phyloP scores from a whole-genome alignment of 2,113 vertebrate genomes.

The Stigmatopora nigra region DNA sequence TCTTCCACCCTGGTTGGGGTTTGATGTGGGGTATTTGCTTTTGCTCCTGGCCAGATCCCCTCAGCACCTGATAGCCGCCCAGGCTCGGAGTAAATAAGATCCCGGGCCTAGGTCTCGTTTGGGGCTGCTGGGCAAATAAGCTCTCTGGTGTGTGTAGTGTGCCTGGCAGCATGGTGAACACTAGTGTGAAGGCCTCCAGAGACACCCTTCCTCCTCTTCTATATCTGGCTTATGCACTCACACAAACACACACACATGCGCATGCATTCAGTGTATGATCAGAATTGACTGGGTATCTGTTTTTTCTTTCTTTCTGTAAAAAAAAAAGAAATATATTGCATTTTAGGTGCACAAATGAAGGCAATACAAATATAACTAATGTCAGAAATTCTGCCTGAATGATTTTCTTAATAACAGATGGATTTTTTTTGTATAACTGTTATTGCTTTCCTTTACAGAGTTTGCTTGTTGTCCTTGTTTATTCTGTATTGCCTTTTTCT shows the following conservation, averaged over 20 bases:
- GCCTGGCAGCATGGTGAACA: slow-evolving; percentile 67
- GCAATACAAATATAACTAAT: not conserved
- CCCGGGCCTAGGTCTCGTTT: slow-evolving; percentile 55
- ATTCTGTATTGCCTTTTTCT: not conserved
- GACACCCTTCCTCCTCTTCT: slow-evolving; percentile 43
- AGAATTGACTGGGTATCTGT: not conserved
- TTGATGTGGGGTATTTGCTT: slow-evolving; percentile 72
- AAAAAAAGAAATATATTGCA: not conserved
- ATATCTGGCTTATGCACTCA: slow-evolving; percentile 37
- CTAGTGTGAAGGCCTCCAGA: slow-evolving; percentile 59
- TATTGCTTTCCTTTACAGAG: not conserved
- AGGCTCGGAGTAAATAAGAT: slow-evolving; percentile 69
- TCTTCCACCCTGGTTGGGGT: slow-evolving; percentile 60
- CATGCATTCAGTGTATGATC: slow-evolving; percentile 10
- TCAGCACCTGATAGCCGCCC: slow-evolving; percentile 66
- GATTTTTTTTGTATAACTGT: too few relatives aligned
- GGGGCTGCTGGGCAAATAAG: slow-evolving; percentile 71
- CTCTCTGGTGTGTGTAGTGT: slow-evolving; percentile 67
- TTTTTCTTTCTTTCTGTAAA: not conserved
- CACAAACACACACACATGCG: slow-evolving; percentile 15
- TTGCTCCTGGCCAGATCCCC: slow-evolving; percentile 67
- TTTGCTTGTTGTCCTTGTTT: not conserved
- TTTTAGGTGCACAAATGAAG: not conserved
- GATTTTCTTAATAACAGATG: too few relatives aligned
- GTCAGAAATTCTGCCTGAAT: too few relatives aligned